Evolutionary conservation across 2,113 vertebrate species (phyloP).

Genomic region (Numenius arquata): DNA sequence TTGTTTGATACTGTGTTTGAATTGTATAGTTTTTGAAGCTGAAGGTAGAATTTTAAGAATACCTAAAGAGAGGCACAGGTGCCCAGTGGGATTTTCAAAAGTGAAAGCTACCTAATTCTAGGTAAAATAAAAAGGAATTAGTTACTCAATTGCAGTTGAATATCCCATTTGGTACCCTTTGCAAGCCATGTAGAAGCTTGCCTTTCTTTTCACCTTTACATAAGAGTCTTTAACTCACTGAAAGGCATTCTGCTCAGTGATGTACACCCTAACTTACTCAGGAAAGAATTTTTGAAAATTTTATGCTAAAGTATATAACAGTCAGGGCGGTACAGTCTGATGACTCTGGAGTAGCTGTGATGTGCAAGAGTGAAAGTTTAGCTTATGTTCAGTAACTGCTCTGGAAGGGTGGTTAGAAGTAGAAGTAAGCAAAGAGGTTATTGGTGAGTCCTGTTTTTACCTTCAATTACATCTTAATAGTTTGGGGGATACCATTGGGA

Average conservation of each 20-base stretch:
- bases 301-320: not conserved
- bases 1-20: slow-evolving; percentile 9
- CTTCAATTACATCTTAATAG: not conserved
- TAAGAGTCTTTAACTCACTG: not conserved
- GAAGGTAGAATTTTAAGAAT: not conserved
- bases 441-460: not conserved
- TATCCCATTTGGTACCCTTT: not conserved
- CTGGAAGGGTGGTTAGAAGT: not conserved
- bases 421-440: not conserved
- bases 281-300: not conserved
- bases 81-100: not conserved
- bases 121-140: not conserved
- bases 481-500: not conserved
- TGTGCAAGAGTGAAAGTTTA: not conserved
- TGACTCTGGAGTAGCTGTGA: not conserved
- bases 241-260: not conserved
- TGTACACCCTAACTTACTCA: not conserved
- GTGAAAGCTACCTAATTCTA: not conserved
- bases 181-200: not conserved
- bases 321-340: not conserved
- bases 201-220: not conserved
- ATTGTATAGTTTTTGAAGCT: not conserved
- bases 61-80: not conserved
- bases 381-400: not conserved
- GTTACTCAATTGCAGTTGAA: not conserved